These are phyloP conservation scores for Sialis lutaria DNA, from an alignment of 2,888 invertebrate species.

Conservation along the genomic window DNA sequence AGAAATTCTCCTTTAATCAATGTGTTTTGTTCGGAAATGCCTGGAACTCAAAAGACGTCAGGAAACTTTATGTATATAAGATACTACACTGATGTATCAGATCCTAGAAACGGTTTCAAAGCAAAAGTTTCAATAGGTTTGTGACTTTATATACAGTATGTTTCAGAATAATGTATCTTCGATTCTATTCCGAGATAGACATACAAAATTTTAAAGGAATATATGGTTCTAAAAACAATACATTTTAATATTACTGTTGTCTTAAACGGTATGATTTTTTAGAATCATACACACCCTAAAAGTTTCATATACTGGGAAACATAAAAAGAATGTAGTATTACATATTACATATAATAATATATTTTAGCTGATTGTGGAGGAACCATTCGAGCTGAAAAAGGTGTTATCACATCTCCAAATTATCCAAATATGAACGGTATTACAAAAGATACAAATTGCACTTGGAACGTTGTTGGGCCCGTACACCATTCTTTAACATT, in stretches of 20 bases:
- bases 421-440: conserved; percentile 39
- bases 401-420: conserved; percentile 44
- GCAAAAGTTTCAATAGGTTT: conserved; percentile 45
- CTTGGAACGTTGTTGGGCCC: conserved; percentile 48
- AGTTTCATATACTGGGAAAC: too few species aligned
- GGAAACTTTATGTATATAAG: conserved; percentile 52
- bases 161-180: neutral
- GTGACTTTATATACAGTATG: conserved; percentile 15
- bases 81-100: conserved; percentile 48
- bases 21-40: conserved; percentile 40
- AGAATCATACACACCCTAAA: too few species aligned
- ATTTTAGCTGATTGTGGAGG: conserved; percentile 52
- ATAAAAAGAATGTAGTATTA: too few species aligned
- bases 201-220: too few species aligned
- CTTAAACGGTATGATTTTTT: too few species aligned
- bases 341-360: neutral
- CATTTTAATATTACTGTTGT: too few species aligned
- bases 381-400: conserved; percentile 37
- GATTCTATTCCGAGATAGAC: too few species aligned
- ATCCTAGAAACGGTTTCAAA: conserved; percentile 63
- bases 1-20: conserved; percentile 44
- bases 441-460: conserved; percentile 41
- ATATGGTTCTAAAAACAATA: too few species aligned
- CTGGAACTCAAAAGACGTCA: conserved; percentile 40
- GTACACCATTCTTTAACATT: conserved; percentile 28